Base-by-base conservation (phyloP, 2,797 vertebrate genomes). In the Borostomias antarcticus region DNA sequence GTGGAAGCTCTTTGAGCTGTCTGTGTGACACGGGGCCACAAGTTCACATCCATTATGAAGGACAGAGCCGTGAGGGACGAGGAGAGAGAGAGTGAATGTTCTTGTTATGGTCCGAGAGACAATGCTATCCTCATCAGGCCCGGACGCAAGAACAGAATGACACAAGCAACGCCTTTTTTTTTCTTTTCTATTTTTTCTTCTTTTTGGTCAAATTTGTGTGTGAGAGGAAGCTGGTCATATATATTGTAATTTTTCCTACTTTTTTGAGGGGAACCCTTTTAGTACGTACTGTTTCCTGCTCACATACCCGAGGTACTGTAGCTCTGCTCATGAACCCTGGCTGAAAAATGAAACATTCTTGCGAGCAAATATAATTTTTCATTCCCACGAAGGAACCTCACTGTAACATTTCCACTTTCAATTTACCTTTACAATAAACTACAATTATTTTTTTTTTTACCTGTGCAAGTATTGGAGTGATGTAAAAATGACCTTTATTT, bases 401-500 rank as follows among this genome's bases (percentile, higher is more conserved):
- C 35, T 37, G 57, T 17, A 40, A 9, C 58, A 30, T 17, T 53
- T 75, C 28, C 69, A 63, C 48, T 74, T 85, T 79, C 77, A 78
- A 70, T 82, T 75, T 80, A 60, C 53, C 69, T 82, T 81, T 75
- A 70, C 70, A 85, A 85, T 81, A 17, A 85, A 74, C 67, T 62
- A 59, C 66, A 75, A 64, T 77, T 69, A 61, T 75, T 79, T 9
- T 30, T 72, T 37, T 9, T n/a, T 26, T 37, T 50, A 70, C 56
- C 73, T 58, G 53, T 73, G 59, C 50, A 76, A 68, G 72, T 77
- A 72, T 78, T 74, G 57, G 69, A 85, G 68, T 84, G 84, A 84
- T 82, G 84, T 91, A 90, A 87, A 93, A 89, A 94, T 91, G 95
- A 98, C 96, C 96, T 98, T 96, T 97, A 93, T 95, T 94, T 95